A percentile compares a stretch with the other conserved stretches of the same genome.
phyloP scores from a whole-genome alignment of 37 sponge, comb jelly and placozoan species.

The Chondrosia reniformis region DNA sequence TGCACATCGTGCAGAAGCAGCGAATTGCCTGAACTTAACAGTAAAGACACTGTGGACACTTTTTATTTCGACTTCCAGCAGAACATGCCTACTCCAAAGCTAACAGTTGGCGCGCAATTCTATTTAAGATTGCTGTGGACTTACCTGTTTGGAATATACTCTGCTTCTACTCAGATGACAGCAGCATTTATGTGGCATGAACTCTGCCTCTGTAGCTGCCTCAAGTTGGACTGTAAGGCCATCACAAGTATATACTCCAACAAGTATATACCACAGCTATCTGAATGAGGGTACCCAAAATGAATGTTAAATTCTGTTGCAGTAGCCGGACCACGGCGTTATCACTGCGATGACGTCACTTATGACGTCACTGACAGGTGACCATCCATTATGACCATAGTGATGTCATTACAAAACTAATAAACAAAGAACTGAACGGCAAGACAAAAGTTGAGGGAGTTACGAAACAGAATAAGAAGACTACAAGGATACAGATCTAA shows the following conservation, averaged over 20 bases:
- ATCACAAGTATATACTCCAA: too few species aligned
- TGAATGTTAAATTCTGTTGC: conserved; percentile 46
- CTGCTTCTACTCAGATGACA: conserved; percentile 37
- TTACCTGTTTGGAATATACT: conserved; percentile 50
- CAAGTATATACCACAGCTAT: conserved; percentile 36
- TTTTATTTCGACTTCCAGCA: conserved; percentile 64
- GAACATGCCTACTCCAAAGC: conserved; percentile 56
- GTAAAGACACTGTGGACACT: not conserved
- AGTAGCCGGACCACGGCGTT: too few species aligned
- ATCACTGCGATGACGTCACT: too few species aligned
- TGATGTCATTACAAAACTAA: too few species aligned
- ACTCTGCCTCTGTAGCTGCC: conserved; percentile 7
- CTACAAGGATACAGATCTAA: too few species aligned
- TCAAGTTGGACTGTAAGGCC: conserved; percentile 10
- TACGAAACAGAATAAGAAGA: too few species aligned
- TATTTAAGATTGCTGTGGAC: conserved; percentile 53
- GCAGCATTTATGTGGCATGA: conserved; percentile 64
- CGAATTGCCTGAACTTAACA: not conserved
- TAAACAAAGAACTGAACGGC: too few species aligned
- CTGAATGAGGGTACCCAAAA: conserved; percentile 42
- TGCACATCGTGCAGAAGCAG: not conserved
- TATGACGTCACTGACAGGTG: too few species aligned
- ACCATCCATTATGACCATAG: too few species aligned
- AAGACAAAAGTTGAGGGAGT: too few species aligned
- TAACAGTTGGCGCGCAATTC: conserved; percentile 56